phyloP scores from a whole-genome alignment of 2,797 vertebrate species.

The Xiphorhynchus erythropygius region DNA sequence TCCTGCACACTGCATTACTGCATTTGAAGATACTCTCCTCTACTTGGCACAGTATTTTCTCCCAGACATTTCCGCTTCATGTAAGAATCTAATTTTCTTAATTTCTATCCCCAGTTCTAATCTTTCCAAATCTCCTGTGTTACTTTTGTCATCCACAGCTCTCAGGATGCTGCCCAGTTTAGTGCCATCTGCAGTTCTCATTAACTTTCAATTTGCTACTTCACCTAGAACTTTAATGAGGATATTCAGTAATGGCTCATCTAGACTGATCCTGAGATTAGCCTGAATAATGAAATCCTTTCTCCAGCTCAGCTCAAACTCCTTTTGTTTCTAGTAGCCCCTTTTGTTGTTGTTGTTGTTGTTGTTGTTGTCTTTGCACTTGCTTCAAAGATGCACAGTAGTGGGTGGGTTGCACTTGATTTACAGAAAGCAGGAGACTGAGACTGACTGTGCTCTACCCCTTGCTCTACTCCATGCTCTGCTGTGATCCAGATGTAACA shows the following conservation, averaged over 20 bases:
- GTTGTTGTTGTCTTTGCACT: background rate
- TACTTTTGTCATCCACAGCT: slow-evolving; percentile 72
- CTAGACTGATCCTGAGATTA: slow-evolving; percentile 42
- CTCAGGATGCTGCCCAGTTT: slow-evolving; percentile 68
- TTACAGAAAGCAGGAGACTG: background rate
- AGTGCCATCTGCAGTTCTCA: slow-evolving; percentile 74
- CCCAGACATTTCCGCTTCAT: slow-evolving; percentile 64
- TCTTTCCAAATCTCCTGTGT: slow-evolving; percentile 74
- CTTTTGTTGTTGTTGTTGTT: background rate
- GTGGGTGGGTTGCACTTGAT: background rate
- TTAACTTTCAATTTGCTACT: slow-evolving; percentile 74
- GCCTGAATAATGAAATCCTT: slow-evolving; percentile 44
- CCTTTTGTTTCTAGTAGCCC: background rate
- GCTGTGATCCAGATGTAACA: background rate
- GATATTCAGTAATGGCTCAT: slow-evolving; percentile 27
- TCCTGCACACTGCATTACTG: background rate
- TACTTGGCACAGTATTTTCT: slow-evolving; percentile 64
- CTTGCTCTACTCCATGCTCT: fast-evolving
- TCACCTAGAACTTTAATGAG: slow-evolving; percentile 63
- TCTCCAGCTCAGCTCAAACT: background rate
- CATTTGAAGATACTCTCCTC: slow-evolving; percentile 43
- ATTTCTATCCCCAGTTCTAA: slow-evolving; percentile 73
- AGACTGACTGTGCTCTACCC: background rate
- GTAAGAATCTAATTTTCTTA: slow-evolving; percentile 73
- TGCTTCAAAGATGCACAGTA: background rate